phyloP scores from a whole-genome alignment of 2,797 vertebrate genomes.

The Malacoraja senta region DNA sequence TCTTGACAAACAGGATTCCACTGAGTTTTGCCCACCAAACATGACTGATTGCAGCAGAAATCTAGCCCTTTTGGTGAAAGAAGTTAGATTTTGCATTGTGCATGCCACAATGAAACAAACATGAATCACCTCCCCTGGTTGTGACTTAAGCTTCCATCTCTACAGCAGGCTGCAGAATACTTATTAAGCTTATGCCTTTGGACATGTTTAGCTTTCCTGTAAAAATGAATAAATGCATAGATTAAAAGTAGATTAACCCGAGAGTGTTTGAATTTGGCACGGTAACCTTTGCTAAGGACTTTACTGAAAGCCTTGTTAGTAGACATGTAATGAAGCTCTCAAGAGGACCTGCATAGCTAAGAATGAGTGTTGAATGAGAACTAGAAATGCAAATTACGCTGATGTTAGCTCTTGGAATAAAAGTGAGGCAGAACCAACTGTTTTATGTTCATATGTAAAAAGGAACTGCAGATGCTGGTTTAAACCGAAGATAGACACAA shows the following conservation, averaged over 20 bases:
- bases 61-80: neutral
- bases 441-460: neutral
- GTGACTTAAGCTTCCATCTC: neutral
- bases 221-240: slow-evolving; percentile 36
- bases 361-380: slow-evolving; percentile 21
- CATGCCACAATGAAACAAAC: neutral
- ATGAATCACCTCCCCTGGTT: neutral
- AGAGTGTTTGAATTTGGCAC: slow-evolving; percentile 34
- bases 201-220: slow-evolving; percentile 25
- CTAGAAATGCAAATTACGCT: neutral
- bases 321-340: slow-evolving; percentile 19
- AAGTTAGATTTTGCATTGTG: neutral
- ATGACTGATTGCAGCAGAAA: neutral
- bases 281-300: neutral
- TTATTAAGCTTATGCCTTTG: neutral
- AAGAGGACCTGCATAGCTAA: neutral
- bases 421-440: neutral
- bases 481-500: too few relatives aligned
- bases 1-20: neutral
- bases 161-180: neutral
- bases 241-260: slow-evolving; percentile 32
- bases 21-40: neutral
- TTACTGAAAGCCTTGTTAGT: slow-evolving; percentile 24
- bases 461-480: too few relatives aligned
- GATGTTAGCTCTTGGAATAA: neutral